These are phyloP conservation scores for Labia minor DNA, from an alignment of 2,888 invertebrate genomes.

Conservation along the genomic window DNA sequence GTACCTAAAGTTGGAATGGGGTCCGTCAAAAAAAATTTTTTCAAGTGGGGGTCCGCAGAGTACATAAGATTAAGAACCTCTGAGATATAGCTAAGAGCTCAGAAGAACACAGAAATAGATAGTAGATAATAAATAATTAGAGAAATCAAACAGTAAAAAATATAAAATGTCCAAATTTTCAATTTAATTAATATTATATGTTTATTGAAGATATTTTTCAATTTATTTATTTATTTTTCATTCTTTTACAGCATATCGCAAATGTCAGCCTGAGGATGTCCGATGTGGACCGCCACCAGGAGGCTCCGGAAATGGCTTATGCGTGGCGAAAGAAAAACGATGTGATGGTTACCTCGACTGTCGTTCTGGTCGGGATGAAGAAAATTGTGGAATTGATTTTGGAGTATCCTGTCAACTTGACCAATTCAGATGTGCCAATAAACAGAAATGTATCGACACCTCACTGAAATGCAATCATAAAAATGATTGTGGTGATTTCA, in stretches of 20 bases:
- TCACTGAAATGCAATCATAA: slow-evolving; percentile 74
- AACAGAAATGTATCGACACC: slow-evolving; percentile 67
- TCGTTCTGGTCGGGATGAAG: slow-evolving; percentile 70
- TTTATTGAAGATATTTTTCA: too few relatives aligned
- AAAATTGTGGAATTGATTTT: slow-evolving; percentile 49
- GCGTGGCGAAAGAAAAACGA: slow-evolving; percentile 76
- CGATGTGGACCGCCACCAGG: slow-evolving; percentile 55
- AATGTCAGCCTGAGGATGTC: slow-evolving; percentile 78
- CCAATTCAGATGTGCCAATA: slow-evolving; percentile 74
- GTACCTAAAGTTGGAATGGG: too few relatives aligned
- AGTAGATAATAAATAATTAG: too few relatives aligned
- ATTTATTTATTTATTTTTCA: slow-evolving; percentile 21
- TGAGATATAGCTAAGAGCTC: too few relatives aligned
- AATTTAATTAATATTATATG: too few relatives aligned
- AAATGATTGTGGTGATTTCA: slow-evolving; percentile 82
- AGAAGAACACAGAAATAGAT: too few relatives aligned
- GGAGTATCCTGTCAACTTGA: slow-evolving; percentile 55
- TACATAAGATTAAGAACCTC: too few relatives aligned
- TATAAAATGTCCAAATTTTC: too few relatives aligned
- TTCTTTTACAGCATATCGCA: slow-evolving; percentile 63
- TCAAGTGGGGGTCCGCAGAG: too few relatives aligned
- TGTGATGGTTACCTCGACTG: slow-evolving; percentile 91
- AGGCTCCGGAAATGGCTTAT: slow-evolving; percentile 52
- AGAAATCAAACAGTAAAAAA: too few relatives aligned
- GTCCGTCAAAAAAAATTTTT: too few relatives aligned